These are phyloP conservation scores for Zosterops pallidus DNA, from an alignment of 2,113 vertebrate species.

Conservation along the genomic window DNA sequence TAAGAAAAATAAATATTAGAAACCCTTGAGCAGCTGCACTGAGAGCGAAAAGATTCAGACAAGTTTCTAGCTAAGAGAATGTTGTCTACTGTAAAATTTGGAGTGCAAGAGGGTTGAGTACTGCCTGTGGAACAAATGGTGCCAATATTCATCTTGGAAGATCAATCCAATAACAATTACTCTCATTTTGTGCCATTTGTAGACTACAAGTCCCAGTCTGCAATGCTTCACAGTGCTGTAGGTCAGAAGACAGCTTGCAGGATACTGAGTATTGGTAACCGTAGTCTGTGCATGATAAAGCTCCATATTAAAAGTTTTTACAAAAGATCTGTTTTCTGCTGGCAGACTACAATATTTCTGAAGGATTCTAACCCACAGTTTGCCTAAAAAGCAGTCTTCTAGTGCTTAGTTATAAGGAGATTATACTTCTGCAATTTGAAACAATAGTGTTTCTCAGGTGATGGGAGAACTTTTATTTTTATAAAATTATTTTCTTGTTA, in stretches of 20 bases:
- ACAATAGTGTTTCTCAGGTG: background rate
- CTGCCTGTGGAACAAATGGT: background rate
- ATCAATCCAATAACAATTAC: background rate
- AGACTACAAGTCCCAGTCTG: background rate
- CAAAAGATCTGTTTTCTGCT: background rate
- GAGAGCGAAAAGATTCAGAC: background rate
- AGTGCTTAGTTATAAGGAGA: background rate
- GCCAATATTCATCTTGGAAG: background rate
- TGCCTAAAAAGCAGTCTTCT: background rate
- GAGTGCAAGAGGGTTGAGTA: background rate
- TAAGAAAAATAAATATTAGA: conserved; percentile 16
- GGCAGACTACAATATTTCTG: background rate
- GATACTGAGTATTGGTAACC: background rate
- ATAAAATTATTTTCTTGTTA: background rate
- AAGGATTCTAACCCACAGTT: background rate
- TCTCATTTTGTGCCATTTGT: background rate
- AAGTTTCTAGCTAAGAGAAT: background rate
- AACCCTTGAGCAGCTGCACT: background rate
- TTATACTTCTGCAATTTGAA: background rate
- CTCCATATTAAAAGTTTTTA: background rate
- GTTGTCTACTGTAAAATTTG: background rate
- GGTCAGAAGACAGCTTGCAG: background rate
- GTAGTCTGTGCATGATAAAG: background rate
- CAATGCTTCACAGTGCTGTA: background rate
- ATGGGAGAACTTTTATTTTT: background rate